These are phyloP conservation scores for Penelope pileata DNA, from an alignment of 2,113 vertebrate genomes.

Conservation along the genomic window DNA sequence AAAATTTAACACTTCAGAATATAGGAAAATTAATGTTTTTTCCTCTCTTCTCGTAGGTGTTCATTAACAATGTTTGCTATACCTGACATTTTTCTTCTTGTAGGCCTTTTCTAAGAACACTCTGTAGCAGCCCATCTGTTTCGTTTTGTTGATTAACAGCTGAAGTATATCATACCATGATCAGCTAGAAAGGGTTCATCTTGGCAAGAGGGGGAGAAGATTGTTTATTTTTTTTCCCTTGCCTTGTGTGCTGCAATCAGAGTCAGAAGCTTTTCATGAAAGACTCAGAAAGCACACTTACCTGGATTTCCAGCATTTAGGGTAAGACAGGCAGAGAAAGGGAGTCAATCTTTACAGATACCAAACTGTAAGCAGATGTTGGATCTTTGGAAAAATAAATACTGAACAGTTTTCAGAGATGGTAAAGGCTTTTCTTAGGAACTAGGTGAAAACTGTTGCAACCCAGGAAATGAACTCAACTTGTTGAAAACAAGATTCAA, in stretches of 20 bases:
- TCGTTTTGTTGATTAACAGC: slow-evolving; percentile 7
- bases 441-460: not conserved
- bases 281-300: not conserved
- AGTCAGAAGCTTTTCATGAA: not conserved
- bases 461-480: not conserved
- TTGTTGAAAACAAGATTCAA: not conserved
- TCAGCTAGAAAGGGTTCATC: not conserved
- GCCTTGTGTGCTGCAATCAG: not conserved
- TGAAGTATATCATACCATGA: not conserved
- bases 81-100: slow-evolving; percentile 11
- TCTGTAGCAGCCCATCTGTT: not conserved
- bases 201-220: not conserved
- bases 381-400: not conserved
- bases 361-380: not conserved
- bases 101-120: not conserved
- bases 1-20: slow-evolving; percentile 54
- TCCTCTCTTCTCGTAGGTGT: not conserved
- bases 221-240: not conserved
- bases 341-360: not conserved
- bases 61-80: slow-evolving; percentile 32
- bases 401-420: not conserved
- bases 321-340: not conserved
- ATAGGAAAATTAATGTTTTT: slow-evolving; percentile 25
- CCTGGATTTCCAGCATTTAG: not conserved
- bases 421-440: not conserved